These are phyloP conservation scores for Eueides isabella DNA, from an alignment of 1,140 invertebrate genomes.

Conservation along the genomic window DNA sequence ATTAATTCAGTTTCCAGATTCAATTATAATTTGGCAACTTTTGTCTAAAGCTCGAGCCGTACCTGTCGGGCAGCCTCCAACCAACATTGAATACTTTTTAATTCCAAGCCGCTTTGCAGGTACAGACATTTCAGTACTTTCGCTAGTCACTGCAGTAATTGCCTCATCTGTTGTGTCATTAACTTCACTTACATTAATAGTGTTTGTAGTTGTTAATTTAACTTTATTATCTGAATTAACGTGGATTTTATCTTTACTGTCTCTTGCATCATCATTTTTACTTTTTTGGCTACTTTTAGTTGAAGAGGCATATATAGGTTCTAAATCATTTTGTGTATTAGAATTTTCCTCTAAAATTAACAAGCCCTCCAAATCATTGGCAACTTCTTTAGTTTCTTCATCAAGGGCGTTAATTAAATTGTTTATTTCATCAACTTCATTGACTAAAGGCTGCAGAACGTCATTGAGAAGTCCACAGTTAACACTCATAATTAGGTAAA, in stretches of 20 bases:
- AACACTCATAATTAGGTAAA: neutral
- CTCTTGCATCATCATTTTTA: neutral
- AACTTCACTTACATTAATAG: neutral
- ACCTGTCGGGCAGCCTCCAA: neutral
- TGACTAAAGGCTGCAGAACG: neutral
- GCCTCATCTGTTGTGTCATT: neutral
- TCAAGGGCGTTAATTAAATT: neutral
- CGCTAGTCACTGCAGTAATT: neutral
- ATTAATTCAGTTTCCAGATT: neutral
- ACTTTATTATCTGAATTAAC: neutral
- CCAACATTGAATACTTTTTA: no score
- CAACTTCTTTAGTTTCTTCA: neutral
- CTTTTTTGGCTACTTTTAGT: neutral
- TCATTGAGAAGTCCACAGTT: neutral
- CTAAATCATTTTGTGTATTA: neutral
- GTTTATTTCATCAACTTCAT: neutral
- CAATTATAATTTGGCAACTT: neutral
- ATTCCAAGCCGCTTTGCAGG: no score
- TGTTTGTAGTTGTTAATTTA: neutral
- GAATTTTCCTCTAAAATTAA: neutral
- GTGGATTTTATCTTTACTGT: neutral
- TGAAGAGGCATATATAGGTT: neutral
- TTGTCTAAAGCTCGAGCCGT: neutral
- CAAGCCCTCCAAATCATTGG: neutral
- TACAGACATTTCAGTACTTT: neutral